These are phyloP conservation scores for Chloroceryle amazona DNA, from an alignment of 2,797 vertebrate species.

Conservation along the genomic window DNA sequence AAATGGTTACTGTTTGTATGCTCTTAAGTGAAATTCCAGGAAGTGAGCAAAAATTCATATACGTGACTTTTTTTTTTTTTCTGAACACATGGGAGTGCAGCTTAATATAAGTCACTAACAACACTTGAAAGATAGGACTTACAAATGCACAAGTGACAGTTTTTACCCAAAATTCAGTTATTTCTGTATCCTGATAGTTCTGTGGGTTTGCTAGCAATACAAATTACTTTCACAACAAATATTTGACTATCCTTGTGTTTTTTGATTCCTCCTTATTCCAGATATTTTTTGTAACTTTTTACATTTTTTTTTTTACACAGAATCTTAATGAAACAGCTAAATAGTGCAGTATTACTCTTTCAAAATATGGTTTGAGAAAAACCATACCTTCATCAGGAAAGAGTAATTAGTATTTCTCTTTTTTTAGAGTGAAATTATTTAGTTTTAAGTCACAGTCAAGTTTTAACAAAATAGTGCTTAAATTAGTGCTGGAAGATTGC, in stretches of 20 bases:
- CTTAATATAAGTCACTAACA: not conserved
- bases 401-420: not conserved
- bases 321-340: not conserved
- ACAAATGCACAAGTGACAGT: rapidly evolving
- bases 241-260: not conserved
- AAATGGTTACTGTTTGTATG: not conserved
- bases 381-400: not conserved
- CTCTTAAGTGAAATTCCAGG: not conserved
- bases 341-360: not conserved
- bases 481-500: not conserved
- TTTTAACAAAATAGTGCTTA: not conserved
- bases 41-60: not conserved
- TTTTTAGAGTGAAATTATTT: not conserved
- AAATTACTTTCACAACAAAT: not conserved
- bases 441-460: not conserved
- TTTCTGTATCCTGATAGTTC: not conserved
- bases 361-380: not conserved
- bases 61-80: rapidly evolving
- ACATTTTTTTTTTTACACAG: rapidly evolving
- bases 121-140: not conserved
- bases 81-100: not conserved
- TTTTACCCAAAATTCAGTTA: not conserved
- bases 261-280: not conserved
- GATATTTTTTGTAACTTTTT: not conserved
- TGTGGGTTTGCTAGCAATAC: not conserved